A percentile compares a stretch with the other conserved stretches of the same genome.
Conservation (phyloP, 2,888 invertebrate species). For the Lasioglossum marginatum region DNA sequence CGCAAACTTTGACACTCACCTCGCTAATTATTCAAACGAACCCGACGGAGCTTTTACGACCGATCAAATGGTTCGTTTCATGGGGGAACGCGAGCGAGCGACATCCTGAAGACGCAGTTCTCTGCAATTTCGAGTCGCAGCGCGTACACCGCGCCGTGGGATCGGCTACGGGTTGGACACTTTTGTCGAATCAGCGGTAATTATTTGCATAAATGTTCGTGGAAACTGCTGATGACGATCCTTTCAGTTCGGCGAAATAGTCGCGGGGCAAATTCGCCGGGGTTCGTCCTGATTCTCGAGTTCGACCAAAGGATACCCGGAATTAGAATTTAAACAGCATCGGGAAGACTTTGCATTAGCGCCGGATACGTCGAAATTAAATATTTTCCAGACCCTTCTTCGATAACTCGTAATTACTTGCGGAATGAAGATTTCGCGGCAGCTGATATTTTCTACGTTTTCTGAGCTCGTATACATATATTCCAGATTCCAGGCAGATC, state of each 20-base stretch:
- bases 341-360: neutral
- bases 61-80: conserved; percentile 27
- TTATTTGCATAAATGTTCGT: neutral
- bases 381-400: neutral
- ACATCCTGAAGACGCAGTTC: no score
- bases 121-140: neutral
- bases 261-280: neutral
- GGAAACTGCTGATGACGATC: neutral
- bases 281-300: neutral
- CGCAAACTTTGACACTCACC: conserved; percentile 31
- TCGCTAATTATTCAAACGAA: conserved; percentile 45
- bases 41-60: conserved; percentile 24
- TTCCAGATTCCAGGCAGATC: no score
- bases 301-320: neutral
- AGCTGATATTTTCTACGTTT: no score
- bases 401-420: neutral
- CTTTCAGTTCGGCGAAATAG: neutral
- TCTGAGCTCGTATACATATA: no score
- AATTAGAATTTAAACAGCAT: neutral
- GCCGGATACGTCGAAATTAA: neutral
- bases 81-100: neutral
- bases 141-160: neutral
- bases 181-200: neutral
- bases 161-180: neutral
- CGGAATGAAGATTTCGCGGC: neutral